A percentile compares a stretch with the other conserved stretches of the same genome.
Conservation (phyloP, 35 echinoderm and acorn worm species). For the Lytechinus pictus region DNA sequence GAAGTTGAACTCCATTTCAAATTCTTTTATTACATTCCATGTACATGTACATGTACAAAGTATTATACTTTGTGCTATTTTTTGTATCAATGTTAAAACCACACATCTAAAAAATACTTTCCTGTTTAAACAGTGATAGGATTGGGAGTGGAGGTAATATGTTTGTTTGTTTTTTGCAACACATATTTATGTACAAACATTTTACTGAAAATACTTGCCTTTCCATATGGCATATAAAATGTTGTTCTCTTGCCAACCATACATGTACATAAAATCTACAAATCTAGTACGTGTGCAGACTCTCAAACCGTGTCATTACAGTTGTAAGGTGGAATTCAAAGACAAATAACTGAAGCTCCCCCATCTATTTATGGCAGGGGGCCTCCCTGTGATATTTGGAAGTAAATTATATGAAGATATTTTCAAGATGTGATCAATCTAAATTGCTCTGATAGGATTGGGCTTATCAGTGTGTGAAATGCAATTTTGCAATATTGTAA, state of each 20-base stretch:
- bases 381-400: background rate
- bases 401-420: slow-evolving; percentile 5
- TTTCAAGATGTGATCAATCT: slow-evolving; percentile 4
- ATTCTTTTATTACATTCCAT: too few relatives aligned
- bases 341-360: background rate
- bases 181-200: too few relatives aligned
- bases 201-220: too few relatives aligned
- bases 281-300: background rate
- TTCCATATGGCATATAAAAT: background rate
- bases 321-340: background rate
- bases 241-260: background rate
- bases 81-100: too few relatives aligned
- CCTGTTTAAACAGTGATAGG: too few relatives aligned
- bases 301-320: background rate
- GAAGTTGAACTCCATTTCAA: too few relatives aligned
- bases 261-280: background rate
- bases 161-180: too few relatives aligned
- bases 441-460: background rate
- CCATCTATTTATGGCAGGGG: background rate
- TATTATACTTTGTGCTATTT: too few relatives aligned
- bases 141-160: too few relatives aligned
- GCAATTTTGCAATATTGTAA: background rate
- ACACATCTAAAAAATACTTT: too few relatives aligned
- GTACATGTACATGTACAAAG: too few relatives aligned
- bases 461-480: background rate